Evolutionary conservation across 2,888 invertebrate species (phyloP).

Genomic region (Agrilus cyanescens): DNA sequence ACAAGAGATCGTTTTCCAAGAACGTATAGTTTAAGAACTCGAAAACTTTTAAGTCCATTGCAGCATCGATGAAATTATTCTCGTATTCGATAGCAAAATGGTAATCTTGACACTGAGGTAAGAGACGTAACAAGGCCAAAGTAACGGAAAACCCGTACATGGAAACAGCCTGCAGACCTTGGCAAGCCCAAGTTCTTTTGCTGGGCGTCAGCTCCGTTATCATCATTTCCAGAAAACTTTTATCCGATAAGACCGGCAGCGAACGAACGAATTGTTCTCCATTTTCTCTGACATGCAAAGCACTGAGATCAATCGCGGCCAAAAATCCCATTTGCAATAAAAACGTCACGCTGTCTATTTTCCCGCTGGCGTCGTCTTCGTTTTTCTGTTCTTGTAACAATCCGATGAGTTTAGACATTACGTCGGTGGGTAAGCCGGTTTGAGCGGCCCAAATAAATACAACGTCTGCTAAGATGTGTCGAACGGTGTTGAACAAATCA

Average conservation of each 20-base stretch:
- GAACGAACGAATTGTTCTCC: constrained; percentile 59
- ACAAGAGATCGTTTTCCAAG: constrained; percentile 55
- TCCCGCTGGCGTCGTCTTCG: constrained; percentile 51
- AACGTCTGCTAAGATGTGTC: constrained; percentile 58
- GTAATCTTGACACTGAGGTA: constrained; percentile 42
- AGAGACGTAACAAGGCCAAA: constrained; percentile 48
- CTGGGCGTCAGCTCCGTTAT: constrained; percentile 39
- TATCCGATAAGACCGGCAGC: constrained; percentile 52
- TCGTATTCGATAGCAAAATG: constrained; percentile 60
- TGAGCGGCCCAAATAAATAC: constrained; percentile 70
- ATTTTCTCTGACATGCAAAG: constrained; percentile 63
- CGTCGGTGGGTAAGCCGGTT: constrained; percentile 48
- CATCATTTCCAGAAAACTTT: constrained; percentile 42
- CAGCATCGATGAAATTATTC: constrained; percentile 66
- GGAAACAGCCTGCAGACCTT: constrained; percentile 46
- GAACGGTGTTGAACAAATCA: constrained; percentile 63
- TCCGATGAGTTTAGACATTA: not conserved
- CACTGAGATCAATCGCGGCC: constrained; percentile 72
- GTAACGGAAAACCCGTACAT: constrained; percentile 62
- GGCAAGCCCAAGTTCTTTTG: constrained; percentile 40
- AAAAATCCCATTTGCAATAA: constrained; percentile 73
- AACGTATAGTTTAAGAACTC: constrained; percentile 64
- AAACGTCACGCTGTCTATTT: constrained; percentile 66
- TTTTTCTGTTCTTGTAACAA: constrained; percentile 19
- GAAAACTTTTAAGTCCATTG: constrained; percentile 69